phyloP scores from a whole-genome alignment of 2,797 vertebrate genomes.

The Silurus lanzhouensis region DNA sequence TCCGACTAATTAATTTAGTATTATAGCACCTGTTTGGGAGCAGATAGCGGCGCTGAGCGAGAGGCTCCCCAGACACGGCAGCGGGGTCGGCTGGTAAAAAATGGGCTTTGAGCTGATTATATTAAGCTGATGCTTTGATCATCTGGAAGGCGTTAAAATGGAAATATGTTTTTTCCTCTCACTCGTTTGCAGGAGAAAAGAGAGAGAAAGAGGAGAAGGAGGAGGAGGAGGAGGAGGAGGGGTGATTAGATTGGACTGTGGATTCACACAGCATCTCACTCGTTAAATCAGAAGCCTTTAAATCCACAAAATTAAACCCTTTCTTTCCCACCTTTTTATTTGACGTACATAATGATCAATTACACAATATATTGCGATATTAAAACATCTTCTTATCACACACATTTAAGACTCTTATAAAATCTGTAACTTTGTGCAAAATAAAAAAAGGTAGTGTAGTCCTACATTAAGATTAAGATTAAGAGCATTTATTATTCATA shows the following conservation, averaged over 20 bases:
- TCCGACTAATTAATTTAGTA: conserved; percentile 99
- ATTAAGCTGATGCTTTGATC: conserved; percentile 99
- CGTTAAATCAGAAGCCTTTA: conserved; percentile 41
- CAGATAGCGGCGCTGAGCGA: conserved; percentile 87
- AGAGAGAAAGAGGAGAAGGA: conserved; percentile 1
- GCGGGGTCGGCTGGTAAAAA: conserved; percentile 82
- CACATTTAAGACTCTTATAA: not conserved
- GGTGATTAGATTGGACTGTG: conserved; percentile 61
- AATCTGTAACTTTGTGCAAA: no score
- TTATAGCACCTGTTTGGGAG: conserved; percentile 99
- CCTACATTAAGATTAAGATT: no score
- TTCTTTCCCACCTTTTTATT: not conserved
- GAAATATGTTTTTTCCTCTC: conserved; percentile 85
- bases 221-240: conserved; percentile 57
- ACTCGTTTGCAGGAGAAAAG: conserved; percentile 70
- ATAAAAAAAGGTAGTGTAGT: no score
- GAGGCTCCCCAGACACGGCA: conserved; percentile 81
- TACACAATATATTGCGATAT: conserved; percentile 11
- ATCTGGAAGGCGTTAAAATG: conserved; percentile 95
- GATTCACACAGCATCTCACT: conserved; percentile 47
- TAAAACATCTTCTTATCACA: not conserved
- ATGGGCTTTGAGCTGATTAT: conserved; percentile 98
- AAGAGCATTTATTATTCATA: no score
- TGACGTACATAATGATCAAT: not conserved
- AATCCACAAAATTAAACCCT: conserved; percentile 14